Evolutionary conservation across 2,888 invertebrate species (phyloP), one percentile per base, ranked within the genome.

Genomic region (Tolmerus cingulatus): DNA sequence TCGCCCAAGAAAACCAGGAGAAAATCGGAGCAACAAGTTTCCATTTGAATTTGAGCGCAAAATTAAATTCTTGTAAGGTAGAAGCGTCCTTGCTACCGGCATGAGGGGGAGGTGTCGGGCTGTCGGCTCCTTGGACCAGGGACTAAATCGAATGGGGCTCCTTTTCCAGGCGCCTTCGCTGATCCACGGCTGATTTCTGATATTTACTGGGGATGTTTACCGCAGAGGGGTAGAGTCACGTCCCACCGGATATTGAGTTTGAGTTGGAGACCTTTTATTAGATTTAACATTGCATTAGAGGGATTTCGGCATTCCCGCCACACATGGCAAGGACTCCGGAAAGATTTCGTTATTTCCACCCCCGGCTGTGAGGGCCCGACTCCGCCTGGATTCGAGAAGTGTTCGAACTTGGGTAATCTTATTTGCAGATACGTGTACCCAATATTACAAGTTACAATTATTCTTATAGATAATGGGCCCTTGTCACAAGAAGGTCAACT

Each of bases 221-320:
- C 40, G 43, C 37, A 78, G 19, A 43, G 37, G 43, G 43, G 78
- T 23, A 43, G 23, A 78, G 43, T 78, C 78, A 78, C 43, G 78
- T 78, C 78, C 46, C 23, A 14, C 78, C 78, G 78, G 78, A 78
- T 78, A 78, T 78, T 78, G 78, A 78, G 40, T 78, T 78, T 78
- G 78, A 78, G 40, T 46, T 78, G 37, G 78, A 43, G 78, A 40
- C 78, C 78, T 78, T 78, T 78, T 78, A 78, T 78, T 78, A 78
- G 78, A 78, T 43, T 78, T 78, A 78, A 78, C 78, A 78, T 78
- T 78, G 40, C 43, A 78, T 78, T 78, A 78, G 43, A 40, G 78
- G 78, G 40, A 78, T 78, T 78, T 78, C 78, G 16, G 43, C 43
- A 78, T 78, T 40, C 37, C 46, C 9, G 7, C 37, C 78, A 78